phyloP scores from a whole-genome alignment of 2,888 invertebrate genomes.

The Pyralis farinalis region DNA sequence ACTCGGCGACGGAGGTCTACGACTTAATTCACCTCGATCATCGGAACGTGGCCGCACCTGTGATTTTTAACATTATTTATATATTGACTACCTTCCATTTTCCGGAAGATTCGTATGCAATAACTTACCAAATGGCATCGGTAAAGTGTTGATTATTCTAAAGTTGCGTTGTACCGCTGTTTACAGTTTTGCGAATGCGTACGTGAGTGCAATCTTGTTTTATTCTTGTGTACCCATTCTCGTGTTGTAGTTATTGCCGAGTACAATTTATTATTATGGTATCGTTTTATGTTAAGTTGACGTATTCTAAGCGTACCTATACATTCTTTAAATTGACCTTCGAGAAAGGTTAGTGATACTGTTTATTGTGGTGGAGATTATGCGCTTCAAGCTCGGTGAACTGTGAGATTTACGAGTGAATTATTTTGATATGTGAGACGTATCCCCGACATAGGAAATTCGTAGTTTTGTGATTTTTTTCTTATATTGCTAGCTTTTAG shows the following conservation, averaged over 20 bases:
- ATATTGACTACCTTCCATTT: slow-evolving; percentile 52
- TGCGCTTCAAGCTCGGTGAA: slow-evolving; percentile 56
- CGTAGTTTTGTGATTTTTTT: slow-evolving; percentile 67
- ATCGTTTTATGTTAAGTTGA: slow-evolving; percentile 68
- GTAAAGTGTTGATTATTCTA: slow-evolving; percentile 74
- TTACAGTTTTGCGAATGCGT: slow-evolving; percentile 46
- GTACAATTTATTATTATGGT: slow-evolving; percentile 62
- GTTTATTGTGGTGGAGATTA: slow-evolving; percentile 63
- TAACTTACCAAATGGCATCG: slow-evolving; percentile 51
- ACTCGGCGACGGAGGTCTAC: slow-evolving; percentile 12
- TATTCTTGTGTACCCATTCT: slow-evolving; percentile 36
- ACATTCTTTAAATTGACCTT: slow-evolving; percentile 81
- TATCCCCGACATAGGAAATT: slow-evolving; percentile 50
- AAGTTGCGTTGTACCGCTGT: slow-evolving; percentile 54
- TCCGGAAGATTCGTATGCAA: slow-evolving; percentile 53
- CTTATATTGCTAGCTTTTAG: slow-evolving; percentile 70
- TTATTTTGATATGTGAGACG: slow-evolving; percentile 57
- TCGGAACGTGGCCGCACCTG: slow-evolving; percentile 37
- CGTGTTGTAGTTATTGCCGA: slow-evolving; percentile 62
- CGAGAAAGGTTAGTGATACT: slow-evolving; percentile 80
- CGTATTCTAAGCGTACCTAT: slow-evolving; percentile 76
- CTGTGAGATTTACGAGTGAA: slow-evolving; percentile 52
- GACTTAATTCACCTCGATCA: slow-evolving; percentile 12
- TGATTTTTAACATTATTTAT: slow-evolving; percentile 49
- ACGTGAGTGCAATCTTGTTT: slow-evolving; percentile 61